phyloP scores from a whole-genome alignment of 1,140 invertebrate genomes.

The Drosophila tropicalis region DNA sequence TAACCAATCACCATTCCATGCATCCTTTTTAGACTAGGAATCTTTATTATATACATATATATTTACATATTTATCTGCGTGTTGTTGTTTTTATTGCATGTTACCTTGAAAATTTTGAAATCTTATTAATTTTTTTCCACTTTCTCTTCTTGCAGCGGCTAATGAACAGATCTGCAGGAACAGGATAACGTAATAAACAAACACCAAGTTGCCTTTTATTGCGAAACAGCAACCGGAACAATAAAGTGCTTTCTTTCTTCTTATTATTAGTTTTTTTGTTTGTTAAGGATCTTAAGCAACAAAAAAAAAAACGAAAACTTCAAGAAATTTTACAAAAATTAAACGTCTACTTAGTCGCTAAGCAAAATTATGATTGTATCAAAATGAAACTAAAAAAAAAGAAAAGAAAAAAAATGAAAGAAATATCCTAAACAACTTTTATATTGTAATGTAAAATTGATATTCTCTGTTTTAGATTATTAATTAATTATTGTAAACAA shows the following conservation, averaged over 20 bases:
- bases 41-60: not conserved
- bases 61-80: not conserved
- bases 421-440: slow-evolving; percentile 3
- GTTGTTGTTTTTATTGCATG: not conserved
- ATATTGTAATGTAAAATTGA: slow-evolving; percentile 48
- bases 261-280: slow-evolving; percentile 3
- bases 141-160: slow-evolving; percentile 34
- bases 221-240: slow-evolving; percentile 29
- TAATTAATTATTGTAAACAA: slow-evolving; percentile 20
- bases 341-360: slow-evolving; percentile 16
- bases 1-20: not conserved
- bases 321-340: slow-evolving; percentile 1
- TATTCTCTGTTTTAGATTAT: slow-evolving; percentile 19
- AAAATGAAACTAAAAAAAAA: slow-evolving; percentile 30
- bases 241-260: slow-evolving; percentile 70
- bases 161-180: slow-evolving; percentile 7
- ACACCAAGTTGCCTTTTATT: slow-evolving; percentile 71
- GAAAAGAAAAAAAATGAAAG: not conserved
- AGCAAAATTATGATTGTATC: slow-evolving; percentile 27
- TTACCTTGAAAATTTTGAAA: not conserved
- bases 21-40: not conserved
- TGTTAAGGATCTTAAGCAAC: slow-evolving; percentile 16
- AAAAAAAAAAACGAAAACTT: slow-evolving; percentile 18
- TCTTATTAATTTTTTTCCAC: not conserved
- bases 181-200: slow-evolving; percentile 27